These are phyloP conservation scores for Siniperca undulata DNA, from an alignment of 2,797 vertebrate species.

Conservation along the genomic window DNA sequence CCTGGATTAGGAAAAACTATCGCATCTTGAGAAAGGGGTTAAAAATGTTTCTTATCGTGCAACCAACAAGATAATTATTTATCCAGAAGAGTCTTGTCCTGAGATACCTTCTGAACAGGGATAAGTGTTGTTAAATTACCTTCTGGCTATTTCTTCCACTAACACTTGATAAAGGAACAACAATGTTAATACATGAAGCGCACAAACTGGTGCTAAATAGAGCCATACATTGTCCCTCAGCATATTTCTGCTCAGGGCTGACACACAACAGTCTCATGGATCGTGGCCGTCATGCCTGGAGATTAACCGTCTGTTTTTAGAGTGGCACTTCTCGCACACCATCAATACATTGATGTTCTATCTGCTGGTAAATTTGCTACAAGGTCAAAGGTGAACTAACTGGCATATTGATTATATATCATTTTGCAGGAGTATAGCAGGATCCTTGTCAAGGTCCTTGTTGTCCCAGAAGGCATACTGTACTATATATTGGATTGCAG, in stretches of 20 bases:
- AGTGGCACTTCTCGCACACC: conserved; percentile 35
- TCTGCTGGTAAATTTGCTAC: conserved; percentile 63
- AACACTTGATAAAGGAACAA: not conserved
- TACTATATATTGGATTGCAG: conserved; percentile 45
- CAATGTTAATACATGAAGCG: not conserved
- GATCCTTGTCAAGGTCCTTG: conserved; percentile 37
- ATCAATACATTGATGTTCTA: conserved; percentile 65
- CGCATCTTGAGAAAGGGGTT: no score
- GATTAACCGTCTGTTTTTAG: conserved; percentile 44
- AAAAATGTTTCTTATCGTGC: no score
- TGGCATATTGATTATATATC: conserved; percentile 73
- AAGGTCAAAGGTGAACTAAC: conserved; percentile 71
- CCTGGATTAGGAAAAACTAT: no score
- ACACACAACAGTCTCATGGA: conserved; percentile 10
- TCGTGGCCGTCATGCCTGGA: conserved; percentile 26
- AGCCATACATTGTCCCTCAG: not conserved
- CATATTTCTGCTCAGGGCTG: not conserved
- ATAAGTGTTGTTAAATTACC: no score
- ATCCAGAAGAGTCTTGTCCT: no score
- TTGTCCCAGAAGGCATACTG: conserved; percentile 37
- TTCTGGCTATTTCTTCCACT: not conserved
- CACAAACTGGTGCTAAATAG: not conserved
- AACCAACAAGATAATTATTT: no score
- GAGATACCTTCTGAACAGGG: no score
- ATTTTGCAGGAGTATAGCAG: conserved; percentile 39